phyloP scores from a whole-genome alignment of 2,888 invertebrate genomes.

The Acrobasis consociella region DNA sequence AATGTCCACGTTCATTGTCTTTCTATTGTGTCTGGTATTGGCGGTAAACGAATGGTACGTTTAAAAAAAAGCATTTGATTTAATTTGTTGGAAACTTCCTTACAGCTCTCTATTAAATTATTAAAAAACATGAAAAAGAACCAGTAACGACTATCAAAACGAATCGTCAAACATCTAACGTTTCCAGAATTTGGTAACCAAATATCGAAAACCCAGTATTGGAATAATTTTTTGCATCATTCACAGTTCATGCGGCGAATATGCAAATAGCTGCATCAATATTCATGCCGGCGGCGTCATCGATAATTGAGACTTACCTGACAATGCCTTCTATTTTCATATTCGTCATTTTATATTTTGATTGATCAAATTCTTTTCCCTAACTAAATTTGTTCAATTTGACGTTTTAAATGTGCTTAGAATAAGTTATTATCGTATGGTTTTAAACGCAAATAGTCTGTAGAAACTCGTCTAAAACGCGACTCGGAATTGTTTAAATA shows the following conservation, averaged over 20 bases:
- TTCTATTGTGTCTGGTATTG: too few relatives aligned
- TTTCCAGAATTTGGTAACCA: slow-evolving; percentile 15
- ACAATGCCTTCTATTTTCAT: slow-evolving; percentile 53
- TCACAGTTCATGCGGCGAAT: slow-evolving; percentile 49
- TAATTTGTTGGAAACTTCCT: too few relatives aligned
- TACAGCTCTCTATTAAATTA: too few relatives aligned
- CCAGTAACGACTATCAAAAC: background rate
- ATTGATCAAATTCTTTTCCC: slow-evolving; percentile 19
- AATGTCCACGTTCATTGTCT: too few relatives aligned
- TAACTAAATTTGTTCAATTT: too few relatives aligned
- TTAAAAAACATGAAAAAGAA: background rate
- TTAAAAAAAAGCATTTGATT: too few relatives aligned
- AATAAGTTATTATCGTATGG: too few relatives aligned
- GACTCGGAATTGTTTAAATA: too few relatives aligned
- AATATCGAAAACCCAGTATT: slow-evolving; percentile 2
- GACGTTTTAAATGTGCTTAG: too few relatives aligned
- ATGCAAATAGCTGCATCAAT: slow-evolving; percentile 72
- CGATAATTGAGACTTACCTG: slow-evolving; percentile 71
- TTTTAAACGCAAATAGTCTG: too few relatives aligned
- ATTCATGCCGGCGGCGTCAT: slow-evolving; percentile 64
- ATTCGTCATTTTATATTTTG: slow-evolving; percentile 37
- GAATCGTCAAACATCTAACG: background rate
- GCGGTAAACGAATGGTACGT: too few relatives aligned
- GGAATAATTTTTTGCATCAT: slow-evolving; percentile 47
- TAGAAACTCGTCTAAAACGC: too few relatives aligned